Evolutionary conservation across 2,797 vertebrate species (phyloP).

Genomic region (Todus mexicanus): DNA sequence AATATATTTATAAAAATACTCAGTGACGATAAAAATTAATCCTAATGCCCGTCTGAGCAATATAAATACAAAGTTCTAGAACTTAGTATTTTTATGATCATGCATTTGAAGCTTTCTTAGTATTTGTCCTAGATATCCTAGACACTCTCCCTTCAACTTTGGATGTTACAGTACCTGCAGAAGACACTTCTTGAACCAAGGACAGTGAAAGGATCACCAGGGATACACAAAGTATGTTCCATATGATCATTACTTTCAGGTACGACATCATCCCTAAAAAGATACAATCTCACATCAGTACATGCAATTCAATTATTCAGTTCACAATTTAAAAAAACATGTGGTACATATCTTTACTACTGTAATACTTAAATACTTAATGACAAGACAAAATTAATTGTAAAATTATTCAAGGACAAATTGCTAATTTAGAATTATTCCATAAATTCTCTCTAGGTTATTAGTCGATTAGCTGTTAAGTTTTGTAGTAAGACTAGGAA

Average conservation of each 20-base stretch:
- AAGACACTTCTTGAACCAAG: constrained; percentile 63
- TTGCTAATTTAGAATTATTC: background rate
- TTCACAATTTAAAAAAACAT: background rate
- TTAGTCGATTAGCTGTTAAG: background rate
- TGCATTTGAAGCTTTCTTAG: background rate
- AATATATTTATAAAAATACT: background rate
- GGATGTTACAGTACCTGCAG: constrained; percentile 71
- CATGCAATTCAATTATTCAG: background rate
- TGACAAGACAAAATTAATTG: background rate
- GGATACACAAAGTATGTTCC: constrained; percentile 49
- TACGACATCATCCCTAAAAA: constrained; percentile 33
- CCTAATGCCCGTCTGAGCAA: background rate
- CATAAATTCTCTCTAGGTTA: background rate
- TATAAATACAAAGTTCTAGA: background rate
- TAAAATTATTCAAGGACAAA: background rate
- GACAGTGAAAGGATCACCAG: constrained; percentile 53
- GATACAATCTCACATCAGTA: background rate
- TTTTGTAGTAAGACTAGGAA: background rate
- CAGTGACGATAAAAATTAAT: background rate
- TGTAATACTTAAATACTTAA: too few species aligned
- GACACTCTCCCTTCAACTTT: background rate
- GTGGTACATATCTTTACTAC: background rate
- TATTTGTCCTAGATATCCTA: background rate
- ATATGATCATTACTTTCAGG: constrained; percentile 53
- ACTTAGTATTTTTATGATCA: background rate